Conservation (phyloP, 2,797 vertebrate genomes). For the Leuciscus waleckii region DNA sequence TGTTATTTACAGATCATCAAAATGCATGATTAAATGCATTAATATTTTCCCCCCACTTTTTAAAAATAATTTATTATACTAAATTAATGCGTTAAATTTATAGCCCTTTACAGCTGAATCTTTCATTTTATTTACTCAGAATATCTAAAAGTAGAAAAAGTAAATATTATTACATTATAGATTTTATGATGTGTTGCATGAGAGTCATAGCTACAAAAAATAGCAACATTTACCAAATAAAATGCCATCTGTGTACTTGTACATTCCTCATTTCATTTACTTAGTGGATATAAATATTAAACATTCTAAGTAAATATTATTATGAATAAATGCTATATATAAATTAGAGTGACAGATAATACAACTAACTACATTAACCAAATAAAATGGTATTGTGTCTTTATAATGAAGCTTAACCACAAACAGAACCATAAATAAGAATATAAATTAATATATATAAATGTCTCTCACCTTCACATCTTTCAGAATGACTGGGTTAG, state of each 20-base stretch:
- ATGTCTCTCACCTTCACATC: slow-evolving; percentile 77
- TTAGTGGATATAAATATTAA: background rate
- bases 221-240: background rate
- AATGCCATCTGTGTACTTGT: background rate
- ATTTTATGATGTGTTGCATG: slow-evolving; percentile 1
- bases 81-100: background rate
- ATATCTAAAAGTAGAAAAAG: too few species aligned
- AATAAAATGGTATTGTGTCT: background rate
- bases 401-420: background rate
- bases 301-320: background rate
- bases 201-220: background rate
- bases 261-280: background rate
- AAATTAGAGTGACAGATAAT: background rate
- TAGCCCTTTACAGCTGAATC: background rate
- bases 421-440: background rate
- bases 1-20: background rate
- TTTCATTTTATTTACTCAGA: background rate
- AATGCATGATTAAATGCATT: background rate
- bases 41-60: too few species aligned
- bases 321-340: too few species aligned
- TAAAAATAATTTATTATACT: background rate
- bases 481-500: slow-evolving; percentile 75
- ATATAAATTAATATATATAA: background rate
- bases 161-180: background rate
- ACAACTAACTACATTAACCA: background rate